Base-by-base conservation (phyloP, 2,113 vertebrate species). In the Gracilinanus agilis region DNA sequence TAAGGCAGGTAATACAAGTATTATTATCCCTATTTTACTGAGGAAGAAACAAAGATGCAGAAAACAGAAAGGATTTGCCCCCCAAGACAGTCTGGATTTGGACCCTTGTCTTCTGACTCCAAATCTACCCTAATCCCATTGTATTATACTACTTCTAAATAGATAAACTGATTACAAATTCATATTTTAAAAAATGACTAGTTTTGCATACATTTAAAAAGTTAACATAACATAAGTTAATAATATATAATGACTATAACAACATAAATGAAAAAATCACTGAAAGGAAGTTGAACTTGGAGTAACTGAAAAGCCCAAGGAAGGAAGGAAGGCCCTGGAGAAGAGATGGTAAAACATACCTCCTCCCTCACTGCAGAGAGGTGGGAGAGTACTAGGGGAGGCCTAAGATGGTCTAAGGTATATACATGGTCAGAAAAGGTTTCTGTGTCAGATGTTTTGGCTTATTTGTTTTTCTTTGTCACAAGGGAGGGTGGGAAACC, bases 401-500 rank as follows among this genome's bases (percentile, higher is more conserved):
- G 67, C 67, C n/a, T 83, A 83, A 83, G 7, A 83, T 34, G 67
- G n/a, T n/a, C 21, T 23, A 40, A 83, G 49, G 49, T 49, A 40
- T 83, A 83, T 83, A 19, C 67, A 83, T n/a, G n/a, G 67, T 40
- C 67, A 83, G n/a, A 83, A 83, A 83, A 83, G 67, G 67, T 83
- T 83, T 83, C n/a, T 83, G 67, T 83, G 67, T 40, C n/a, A 23
- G n/a, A 83, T 40, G 67, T 83, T 83, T 83, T 83, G 67, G 67
- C 67, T 83, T 83, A 40, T 21, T 83, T 83, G 67, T 83, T 83
- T 83, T 83, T 83, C 67, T 83, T 83, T 83, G 67, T 83, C 67
- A 83, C 67, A 83, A 83, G 67, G 67, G 67, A 83, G 67, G 67
- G 67, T 83, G n/a, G 67, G 67, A 83, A 83, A 83, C 67, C 67